Base-by-base conservation (phyloP, 2,113 vertebrate species). In the Cryptotis parvus region DNA sequence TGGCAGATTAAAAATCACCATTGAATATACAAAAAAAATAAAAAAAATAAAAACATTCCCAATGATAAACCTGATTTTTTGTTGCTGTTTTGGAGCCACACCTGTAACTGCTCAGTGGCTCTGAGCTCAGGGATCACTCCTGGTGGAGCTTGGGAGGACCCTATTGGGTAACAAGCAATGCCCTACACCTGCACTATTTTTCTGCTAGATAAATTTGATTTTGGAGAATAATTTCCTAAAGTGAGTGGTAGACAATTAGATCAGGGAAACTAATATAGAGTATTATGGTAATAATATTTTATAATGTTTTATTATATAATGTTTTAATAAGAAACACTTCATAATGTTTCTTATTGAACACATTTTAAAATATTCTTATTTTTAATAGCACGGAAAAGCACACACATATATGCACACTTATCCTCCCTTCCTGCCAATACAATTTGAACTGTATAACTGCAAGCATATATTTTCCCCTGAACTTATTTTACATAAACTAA, bases 331-430 rank as follows among this genome's bases (percentile, higher is more conserved):
- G 45, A 49, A 49, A 49, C 45, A 49, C 45, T 49, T 49, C 9
- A 49, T 49, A 49, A 49, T 49, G 45, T 49, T 49, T 49, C 45
- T 49, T 49, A 49, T 49, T 49, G 45, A 49, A 49, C 45, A 49
- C 10, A 14, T 49, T 49, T 6, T 79, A 45, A 15, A 39, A 74
- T 69, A 43, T 63, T 87, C 20, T 77, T 76, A 18, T 66, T 72
- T 87, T 75, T 80, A 31, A 94, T 33, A 26, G 77, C 35, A 27
- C 45, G 33, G 69, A 43, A 91, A 58, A 43, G 87, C 8, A 43
- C 16, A n/a, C 33, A 58, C 41, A 92, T 9, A 66, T 29, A 66
- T 31, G n/a, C 31, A n/a, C 12, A n/a, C 31, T n/a, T 33, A 49
- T n/a, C 52, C 18, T 89, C n/a, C 26, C 33, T 9, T 16, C 12